Percentiles rank a stretch among this genome's conserved stretches.
Evolutionary conservation across 2,113 vertebrate genomes (phyloP).

Genomic region (Oreamnos americanus): DNA sequence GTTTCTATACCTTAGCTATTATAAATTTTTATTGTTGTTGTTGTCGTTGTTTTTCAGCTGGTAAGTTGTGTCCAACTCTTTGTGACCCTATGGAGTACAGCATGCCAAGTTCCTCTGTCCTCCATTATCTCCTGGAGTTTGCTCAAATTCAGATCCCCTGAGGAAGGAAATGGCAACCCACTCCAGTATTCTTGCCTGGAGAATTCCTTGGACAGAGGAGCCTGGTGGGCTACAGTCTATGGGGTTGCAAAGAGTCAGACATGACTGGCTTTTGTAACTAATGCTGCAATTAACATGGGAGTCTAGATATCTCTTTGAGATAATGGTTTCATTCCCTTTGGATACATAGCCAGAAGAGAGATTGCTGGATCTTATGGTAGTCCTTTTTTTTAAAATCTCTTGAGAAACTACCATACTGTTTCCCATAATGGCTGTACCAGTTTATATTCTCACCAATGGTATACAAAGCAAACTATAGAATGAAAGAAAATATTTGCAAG

Average conservation of each 20-base stretch:
- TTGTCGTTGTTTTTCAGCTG: not conserved
- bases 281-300: not conserved
- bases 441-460: not conserved
- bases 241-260: not conserved
- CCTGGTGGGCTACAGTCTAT: not conserved
- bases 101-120: not conserved
- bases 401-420: not conserved
- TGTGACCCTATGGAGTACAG: not conserved
- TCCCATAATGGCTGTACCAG: not conserved
- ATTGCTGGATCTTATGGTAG: not conserved
- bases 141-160: not conserved
- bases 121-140: not conserved
- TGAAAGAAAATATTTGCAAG: not conserved
- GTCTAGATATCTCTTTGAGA: not conserved
- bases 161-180: not conserved
- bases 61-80: not conserved
- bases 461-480: not conserved
- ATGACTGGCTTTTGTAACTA: not conserved
- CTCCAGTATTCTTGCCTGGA: not conserved
- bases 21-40: not conserved
- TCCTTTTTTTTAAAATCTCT: not conserved
- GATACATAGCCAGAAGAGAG: not conserved
- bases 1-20: not conserved
- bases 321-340: not conserved
- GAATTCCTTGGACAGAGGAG: not conserved